Percentiles rank a stretch among this genome's conserved stretches.
phyloP scores from a whole-genome alignment of 2,797 vertebrate genomes.

The Nasua narica region DNA sequence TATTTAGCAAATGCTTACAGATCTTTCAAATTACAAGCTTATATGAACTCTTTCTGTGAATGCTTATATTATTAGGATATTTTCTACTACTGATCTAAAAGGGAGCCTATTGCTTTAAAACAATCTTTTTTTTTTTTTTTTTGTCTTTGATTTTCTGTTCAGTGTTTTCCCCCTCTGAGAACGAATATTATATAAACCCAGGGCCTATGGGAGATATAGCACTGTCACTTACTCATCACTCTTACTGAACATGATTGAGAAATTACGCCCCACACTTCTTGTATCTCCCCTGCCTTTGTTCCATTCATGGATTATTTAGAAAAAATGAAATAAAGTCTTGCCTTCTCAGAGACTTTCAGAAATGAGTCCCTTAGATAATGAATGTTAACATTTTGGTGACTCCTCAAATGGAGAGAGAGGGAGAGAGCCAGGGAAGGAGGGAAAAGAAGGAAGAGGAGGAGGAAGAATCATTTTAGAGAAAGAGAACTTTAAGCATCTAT shows the following conservation, averaged over 20 bases:
- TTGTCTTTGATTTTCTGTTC: neutral
- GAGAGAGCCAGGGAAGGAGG: neutral
- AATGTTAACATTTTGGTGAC: neutral
- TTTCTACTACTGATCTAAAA: slow-evolving; percentile 47
- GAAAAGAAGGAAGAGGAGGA: neutral
- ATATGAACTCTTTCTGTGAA: slow-evolving; percentile 14
- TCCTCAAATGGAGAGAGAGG: neutral
- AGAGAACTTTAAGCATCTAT: neutral
- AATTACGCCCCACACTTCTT: neutral
- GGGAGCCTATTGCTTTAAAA: neutral
- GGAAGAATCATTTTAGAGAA: neutral
- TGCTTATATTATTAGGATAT: slow-evolving; percentile 53
- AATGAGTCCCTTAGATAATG: neutral
- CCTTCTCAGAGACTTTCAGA: neutral
- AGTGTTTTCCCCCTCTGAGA: neutral
- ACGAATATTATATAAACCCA: neutral
- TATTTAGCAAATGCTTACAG: slow-evolving; percentile 69
- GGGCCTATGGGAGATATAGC: neutral
- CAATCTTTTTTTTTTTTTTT: neutral
- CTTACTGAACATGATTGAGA: slow-evolving; percentile 1
- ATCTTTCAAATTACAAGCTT: slow-evolving; percentile 68
- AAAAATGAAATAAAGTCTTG: slow-evolving; percentile 8
- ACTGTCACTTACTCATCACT: neutral
- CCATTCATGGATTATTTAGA: neutral
- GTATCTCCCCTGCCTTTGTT: neutral